Conservation (phyloP, 2,888 invertebrate genomes). For the Hydropsyche betteni region DNA sequence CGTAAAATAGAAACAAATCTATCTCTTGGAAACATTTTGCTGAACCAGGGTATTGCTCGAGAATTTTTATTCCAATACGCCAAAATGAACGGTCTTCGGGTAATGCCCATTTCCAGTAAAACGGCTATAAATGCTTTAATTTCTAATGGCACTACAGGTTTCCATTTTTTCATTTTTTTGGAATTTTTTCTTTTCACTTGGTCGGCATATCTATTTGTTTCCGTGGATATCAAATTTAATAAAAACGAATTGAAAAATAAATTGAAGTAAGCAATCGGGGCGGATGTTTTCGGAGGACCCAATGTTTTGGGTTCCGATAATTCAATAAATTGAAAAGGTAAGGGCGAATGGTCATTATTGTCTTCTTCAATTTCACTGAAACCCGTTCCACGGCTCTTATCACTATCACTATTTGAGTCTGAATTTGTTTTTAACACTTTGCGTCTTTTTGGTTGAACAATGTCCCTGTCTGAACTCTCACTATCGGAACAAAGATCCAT, state of each 20-base stretch:
- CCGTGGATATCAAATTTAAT: slow-evolving; percentile 43
- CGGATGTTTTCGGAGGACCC: slow-evolving; percentile 45
- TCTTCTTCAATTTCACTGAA: too few relatives aligned
- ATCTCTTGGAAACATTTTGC: slow-evolving; percentile 52
- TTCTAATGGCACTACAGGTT: slow-evolving; percentile 46
- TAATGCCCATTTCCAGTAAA: slow-evolving; percentile 51
- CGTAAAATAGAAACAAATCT: slow-evolving; percentile 51
- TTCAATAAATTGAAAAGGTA: slow-evolving; percentile 31
- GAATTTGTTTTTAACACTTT: too few relatives aligned
- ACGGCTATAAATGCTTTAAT: slow-evolving; percentile 52
- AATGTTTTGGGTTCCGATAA: slow-evolving; percentile 50
- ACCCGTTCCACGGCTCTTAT: too few relatives aligned
- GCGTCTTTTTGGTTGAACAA: too few relatives aligned
- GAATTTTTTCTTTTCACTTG: slow-evolving; percentile 45
- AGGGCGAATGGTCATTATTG: too few relatives aligned
- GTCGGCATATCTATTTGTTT: slow-evolving; percentile 52
- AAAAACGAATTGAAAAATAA: slow-evolving; percentile 49
- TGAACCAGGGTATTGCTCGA: slow-evolving; percentile 51
- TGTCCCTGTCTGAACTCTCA: too few relatives aligned
- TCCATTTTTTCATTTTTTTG: slow-evolving; percentile 50
- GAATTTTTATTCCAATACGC: slow-evolving; percentile 52
- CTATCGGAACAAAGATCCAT: too few relatives aligned
- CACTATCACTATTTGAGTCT: too few relatives aligned
- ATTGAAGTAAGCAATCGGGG: slow-evolving; percentile 52
- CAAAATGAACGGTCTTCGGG: slow-evolving; percentile 47